These are phyloP conservation scores for Tauraco hartlaubi DNA, from an alignment of 2,797 vertebrate species.

Conservation along the genomic window DNA sequence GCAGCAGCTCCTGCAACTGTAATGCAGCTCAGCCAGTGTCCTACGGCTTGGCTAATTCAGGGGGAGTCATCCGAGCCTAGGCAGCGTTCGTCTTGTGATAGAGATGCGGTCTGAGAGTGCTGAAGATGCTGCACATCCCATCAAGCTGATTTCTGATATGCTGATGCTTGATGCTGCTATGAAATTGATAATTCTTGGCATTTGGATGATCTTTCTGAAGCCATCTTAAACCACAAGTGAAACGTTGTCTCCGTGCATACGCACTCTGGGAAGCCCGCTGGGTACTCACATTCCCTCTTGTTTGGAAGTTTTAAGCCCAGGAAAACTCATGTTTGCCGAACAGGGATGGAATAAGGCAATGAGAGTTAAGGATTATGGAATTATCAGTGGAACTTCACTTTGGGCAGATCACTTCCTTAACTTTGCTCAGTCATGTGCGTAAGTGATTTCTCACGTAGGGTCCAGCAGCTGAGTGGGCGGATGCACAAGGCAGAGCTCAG, in stretches of 20 bases:
- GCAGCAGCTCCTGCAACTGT: not conserved
- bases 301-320: not conserved
- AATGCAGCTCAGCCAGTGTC: not conserved
- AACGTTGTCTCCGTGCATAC: rapidly evolving
- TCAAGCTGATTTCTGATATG: not conserved
- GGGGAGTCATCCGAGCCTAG: rapidly evolving
- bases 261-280: not conserved
- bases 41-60: not conserved
- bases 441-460: not conserved
- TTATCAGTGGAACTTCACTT: not conserved
- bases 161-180: not conserved
- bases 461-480: not conserved
- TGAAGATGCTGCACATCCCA: not conserved
- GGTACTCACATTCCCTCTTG: rapidly evolving
- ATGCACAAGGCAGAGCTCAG: not conserved
- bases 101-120: not conserved
- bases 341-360: not conserved
- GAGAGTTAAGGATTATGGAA: not conserved
- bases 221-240: not conserved
- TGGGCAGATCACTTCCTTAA: not conserved
- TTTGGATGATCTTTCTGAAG: not conserved
- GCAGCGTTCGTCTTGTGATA: not conserved
- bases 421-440: not conserved
- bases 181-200: not conserved
- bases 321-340: not conserved